phyloP scores from a whole-genome alignment of 2,797 vertebrate genomes.

The Labeo calbasu region DNA sequence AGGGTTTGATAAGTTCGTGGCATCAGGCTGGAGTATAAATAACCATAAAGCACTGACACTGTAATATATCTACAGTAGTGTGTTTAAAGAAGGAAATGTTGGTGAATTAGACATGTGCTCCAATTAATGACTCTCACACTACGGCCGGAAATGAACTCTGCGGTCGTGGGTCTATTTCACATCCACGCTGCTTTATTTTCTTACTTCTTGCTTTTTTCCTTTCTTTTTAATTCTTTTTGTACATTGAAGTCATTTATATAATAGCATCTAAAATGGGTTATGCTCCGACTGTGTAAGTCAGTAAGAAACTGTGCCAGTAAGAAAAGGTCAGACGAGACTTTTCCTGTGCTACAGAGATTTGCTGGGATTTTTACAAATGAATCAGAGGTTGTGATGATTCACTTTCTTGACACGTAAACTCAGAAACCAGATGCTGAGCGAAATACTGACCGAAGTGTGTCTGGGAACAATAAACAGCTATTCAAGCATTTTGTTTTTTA shows the following conservation, averaged over 20 bases:
- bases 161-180: conserved; percentile 7
- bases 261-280: not conserved
- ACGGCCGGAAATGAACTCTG: conserved; percentile 29
- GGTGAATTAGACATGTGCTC: conserved; percentile 32
- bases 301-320: not conserved
- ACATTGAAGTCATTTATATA: not conserved
- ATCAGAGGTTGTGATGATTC: conserved; percentile 33
- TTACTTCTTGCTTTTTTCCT: not conserved
- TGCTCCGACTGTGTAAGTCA: not conserved
- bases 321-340: not conserved
- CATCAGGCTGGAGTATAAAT: conserved; percentile 29
- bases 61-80: conserved; percentile 5
- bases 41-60: conserved; percentile 36
- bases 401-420: conserved; percentile 25
- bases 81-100: conserved; percentile 53
- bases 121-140: conserved; percentile 40
- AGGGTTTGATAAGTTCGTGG: conserved; percentile 41
- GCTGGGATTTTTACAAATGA: conserved; percentile 1
- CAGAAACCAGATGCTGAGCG: conserved; percentile 13
- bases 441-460: not conserved
- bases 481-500: not conserved
- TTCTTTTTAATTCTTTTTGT: conserved; percentile 12
- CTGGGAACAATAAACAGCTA: not conserved
- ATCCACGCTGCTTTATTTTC: not conserved
- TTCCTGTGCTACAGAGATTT: not conserved